Conservation (phyloP, 2,113 vertebrate species). For the Capra hircus region DNA sequence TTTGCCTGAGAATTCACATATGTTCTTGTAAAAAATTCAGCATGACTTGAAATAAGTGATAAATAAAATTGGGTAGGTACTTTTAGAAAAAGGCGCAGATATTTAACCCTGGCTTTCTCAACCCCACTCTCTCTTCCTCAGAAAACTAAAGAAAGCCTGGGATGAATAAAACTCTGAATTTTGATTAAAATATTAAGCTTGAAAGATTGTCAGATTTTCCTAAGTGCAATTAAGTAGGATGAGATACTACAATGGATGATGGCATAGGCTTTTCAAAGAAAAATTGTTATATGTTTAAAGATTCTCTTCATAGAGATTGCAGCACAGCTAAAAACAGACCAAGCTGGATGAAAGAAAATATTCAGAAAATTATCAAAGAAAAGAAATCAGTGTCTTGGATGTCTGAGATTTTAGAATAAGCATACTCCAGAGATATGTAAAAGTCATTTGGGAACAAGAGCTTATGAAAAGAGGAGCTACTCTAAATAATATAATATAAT, state of each 20-base stretch:
- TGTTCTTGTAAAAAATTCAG: background rate
- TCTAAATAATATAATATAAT: background rate
- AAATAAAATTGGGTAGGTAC: background rate
- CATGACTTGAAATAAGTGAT: background rate
- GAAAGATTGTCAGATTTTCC: constrained; percentile 24
- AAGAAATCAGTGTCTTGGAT: constrained; percentile 43
- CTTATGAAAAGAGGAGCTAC: constrained; percentile 7
- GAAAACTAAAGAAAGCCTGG: background rate
- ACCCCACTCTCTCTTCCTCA: rapidly evolving
- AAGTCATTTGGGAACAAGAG: constrained; percentile 24
- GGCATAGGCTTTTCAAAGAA: constrained; percentile 11
- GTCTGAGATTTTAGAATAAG: constrained; percentile 12
- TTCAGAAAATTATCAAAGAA: constrained; percentile 39
- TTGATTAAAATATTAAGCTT: constrained; percentile 20
- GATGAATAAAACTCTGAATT: background rate
- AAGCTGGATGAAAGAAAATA: background rate
- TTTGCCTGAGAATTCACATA: background rate
- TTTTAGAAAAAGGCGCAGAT: background rate
- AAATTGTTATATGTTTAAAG: constrained; percentile 46
- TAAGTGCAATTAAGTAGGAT: constrained; percentile 27
- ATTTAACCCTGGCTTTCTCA: background rate
- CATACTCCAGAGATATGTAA: constrained; percentile 1
- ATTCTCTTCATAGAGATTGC: constrained; percentile 27
- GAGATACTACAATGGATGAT: background rate
- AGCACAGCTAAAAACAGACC: constrained; percentile 42